phyloP scores from a whole-genome alignment of 2,888 invertebrate species.

The Dioctria rufipes region DNA sequence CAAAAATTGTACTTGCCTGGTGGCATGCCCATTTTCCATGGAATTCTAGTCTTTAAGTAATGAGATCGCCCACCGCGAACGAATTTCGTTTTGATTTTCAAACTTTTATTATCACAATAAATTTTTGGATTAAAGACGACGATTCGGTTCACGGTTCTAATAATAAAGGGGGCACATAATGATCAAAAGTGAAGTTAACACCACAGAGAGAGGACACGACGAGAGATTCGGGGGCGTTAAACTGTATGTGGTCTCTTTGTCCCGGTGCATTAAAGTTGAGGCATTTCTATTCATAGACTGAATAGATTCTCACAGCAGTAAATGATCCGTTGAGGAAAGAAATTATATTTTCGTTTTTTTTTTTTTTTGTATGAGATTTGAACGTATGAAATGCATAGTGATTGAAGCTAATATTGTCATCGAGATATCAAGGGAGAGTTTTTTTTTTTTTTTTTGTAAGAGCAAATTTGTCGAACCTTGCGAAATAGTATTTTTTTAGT shows the following conservation, averaged over 20 bases:
- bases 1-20: conserved; percentile 45
- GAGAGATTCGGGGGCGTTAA: conserved; percentile 42
- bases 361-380: no score
- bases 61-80: conserved; percentile 49
- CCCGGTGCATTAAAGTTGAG: conserved; percentile 3
- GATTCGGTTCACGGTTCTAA: conserved; percentile 16
- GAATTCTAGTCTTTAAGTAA: conserved; percentile 41
- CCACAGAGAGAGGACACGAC: neutral
- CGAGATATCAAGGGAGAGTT: no score
- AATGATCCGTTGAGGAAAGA: conserved; percentile 10
- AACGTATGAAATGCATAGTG: no score
- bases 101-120: conserved; percentile 43
- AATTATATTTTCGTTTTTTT: no score
- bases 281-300: conserved; percentile 17
- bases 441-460: no score
- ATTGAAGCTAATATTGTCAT: no score
- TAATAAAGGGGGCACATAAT: conserved; percentile 8
- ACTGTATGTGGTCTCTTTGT: conserved; percentile 48
- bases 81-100: conserved; percentile 48
- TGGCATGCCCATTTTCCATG: conserved; percentile 9
- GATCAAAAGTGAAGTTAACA: conserved; percentile 8
- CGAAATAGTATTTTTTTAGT: no score
- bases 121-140: conserved; percentile 44
- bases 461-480: no score
- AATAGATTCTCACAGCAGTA: conserved; percentile 39